A percentile compares a stretch with the other conserved stretches of the same genome.
Evolutionary conservation across 2,888 invertebrate genomes (phyloP).

Genomic region (Pardosa pseudoannulata): DNA sequence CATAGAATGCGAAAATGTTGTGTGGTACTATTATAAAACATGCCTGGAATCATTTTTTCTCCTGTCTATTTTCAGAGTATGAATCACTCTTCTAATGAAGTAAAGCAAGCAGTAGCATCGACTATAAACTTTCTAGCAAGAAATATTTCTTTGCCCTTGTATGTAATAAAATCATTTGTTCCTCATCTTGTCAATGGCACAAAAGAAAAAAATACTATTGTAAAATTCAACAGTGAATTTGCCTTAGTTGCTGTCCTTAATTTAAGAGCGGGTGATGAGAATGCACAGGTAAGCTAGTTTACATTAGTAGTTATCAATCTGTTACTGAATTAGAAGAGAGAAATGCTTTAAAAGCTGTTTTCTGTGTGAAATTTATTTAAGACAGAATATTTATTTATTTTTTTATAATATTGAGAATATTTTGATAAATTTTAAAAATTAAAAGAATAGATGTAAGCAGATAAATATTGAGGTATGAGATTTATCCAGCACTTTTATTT

Average conservation of each 20-base stretch:
- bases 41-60: too few species aligned
- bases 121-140: slow-evolving; percentile 87
- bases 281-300: slow-evolving; percentile 82
- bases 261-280: slow-evolving; percentile 83
- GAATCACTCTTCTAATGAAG: slow-evolving; percentile 95
- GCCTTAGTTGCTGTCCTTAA: slow-evolving; percentile 91
- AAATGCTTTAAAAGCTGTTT: too few species aligned
- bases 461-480: too few species aligned
- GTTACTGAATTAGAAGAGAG: too few species aligned
- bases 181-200: slow-evolving; percentile 98
- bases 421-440: too few species aligned
- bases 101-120: slow-evolving; percentile 92
- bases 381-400: too few species aligned
- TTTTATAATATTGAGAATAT: too few species aligned
- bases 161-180: slow-evolving; percentile 86
- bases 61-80: slow-evolving; percentile 84
- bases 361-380: too few species aligned
- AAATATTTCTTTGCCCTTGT: slow-evolving; percentile 78
- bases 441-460: too few species aligned
- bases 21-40: too few species aligned
- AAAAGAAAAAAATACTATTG: slow-evolving; percentile 97
- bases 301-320: neutral
- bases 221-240: slow-evolving; percentile 94
- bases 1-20: too few species aligned
- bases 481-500: too few species aligned